Conservation (phyloP, 2,888 invertebrate species). For the Dynastes hyllus region DNA sequence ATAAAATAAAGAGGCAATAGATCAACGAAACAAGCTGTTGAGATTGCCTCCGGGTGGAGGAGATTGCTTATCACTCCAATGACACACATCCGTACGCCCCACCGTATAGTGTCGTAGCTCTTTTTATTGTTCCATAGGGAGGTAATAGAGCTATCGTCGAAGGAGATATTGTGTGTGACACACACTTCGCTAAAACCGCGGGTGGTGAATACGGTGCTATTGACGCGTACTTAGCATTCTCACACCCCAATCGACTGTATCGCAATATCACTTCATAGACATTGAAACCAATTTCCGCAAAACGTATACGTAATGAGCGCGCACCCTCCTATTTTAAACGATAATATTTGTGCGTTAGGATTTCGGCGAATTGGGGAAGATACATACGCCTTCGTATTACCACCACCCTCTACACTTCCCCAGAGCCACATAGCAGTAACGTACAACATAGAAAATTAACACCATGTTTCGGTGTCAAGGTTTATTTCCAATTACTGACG, state of each 20-base stretch:
- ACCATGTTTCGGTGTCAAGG: conserved; percentile 10
- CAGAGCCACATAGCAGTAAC: background rate
- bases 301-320: conserved; percentile 26
- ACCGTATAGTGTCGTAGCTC: background rate
- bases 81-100: background rate
- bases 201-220: conserved; percentile 32
- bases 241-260: background rate
- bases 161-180: conserved; percentile 33
- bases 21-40: background rate
- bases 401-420: background rate
- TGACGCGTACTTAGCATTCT: background rate
- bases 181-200: conserved; percentile 37
- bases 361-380: background rate
- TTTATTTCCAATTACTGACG: conserved; percentile 36
- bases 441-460: conserved; percentile 16
- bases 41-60: conserved; percentile 5
- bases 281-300: conserved; percentile 35
- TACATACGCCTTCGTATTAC: background rate
- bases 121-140: conserved; percentile 33
- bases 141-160: conserved; percentile 30
- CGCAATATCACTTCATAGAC: background rate
- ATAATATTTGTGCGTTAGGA: conserved; percentile 30
- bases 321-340: conserved; percentile 15
- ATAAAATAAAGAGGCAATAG: conserved; percentile 23
- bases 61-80: conserved; percentile 29